Percentiles rank a stretch among this genome's conserved stretches.
Evolutionary conservation across 2,888 invertebrate genomes (phyloP).

Genomic region (Heliothis peltigera): DNA sequence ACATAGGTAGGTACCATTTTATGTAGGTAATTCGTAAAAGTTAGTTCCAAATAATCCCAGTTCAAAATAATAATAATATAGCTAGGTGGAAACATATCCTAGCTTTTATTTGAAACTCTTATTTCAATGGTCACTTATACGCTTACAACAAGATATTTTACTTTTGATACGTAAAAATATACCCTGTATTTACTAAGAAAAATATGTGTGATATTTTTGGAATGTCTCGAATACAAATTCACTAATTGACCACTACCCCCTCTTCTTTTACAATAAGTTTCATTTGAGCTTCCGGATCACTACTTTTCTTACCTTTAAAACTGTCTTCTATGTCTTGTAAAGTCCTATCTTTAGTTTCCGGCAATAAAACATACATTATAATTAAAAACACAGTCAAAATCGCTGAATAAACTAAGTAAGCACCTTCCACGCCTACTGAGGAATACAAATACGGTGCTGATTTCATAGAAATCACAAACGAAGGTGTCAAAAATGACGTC

Average conservation of each 20-base stretch:
- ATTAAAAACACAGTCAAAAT: constrained; percentile 77
- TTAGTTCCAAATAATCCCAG: no score
- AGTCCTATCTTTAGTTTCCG: constrained; percentile 86
- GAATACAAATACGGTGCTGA: constrained; percentile 86
- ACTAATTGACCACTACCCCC: constrained; percentile 48
- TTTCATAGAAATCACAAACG: constrained; percentile 86
- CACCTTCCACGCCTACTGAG: constrained; percentile 84
- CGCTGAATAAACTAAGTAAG: constrained; percentile 83
- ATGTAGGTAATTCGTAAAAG: not conserved
- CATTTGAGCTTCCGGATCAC: constrained; percentile 81
- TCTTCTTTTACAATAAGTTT: constrained; percentile 75
- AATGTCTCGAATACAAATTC: constrained; percentile 9
- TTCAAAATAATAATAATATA: no score
- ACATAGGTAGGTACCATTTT: not conserved
- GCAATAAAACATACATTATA: constrained; percentile 80
- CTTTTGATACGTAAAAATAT: not conserved
- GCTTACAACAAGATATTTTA: not conserved
- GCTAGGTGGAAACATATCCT: no score
- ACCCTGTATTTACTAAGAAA: constrained; percentile 19
- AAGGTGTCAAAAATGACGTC: constrained; percentile 84
- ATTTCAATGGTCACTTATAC: not conserved
- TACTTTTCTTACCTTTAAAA: constrained; percentile 78
- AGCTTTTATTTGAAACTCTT: no score
- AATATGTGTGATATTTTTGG: not conserved
- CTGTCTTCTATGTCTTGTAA: constrained; percentile 86